phyloP scores from a whole-genome alignment of 2,888 invertebrate genomes.

The Hirtodrosophila cameraria region DNA sequence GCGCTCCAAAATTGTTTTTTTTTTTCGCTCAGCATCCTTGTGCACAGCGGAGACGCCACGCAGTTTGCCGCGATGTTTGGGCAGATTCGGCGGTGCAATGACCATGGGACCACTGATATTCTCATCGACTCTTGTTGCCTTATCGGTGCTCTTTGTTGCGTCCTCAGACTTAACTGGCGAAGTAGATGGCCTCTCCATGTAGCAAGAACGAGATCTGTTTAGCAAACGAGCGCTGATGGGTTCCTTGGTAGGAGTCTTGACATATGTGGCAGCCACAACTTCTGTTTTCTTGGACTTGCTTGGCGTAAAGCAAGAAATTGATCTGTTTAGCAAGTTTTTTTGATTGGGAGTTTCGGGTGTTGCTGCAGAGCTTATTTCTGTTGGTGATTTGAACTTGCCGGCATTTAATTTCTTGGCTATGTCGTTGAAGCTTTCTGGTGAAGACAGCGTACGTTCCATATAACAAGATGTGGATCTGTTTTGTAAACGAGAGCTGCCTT shows the following conservation, averaged over 20 bases:
- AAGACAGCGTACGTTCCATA: not conserved
- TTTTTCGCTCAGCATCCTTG: slow-evolving; percentile 6
- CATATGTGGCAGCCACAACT: not conserved
- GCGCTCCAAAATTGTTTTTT: slow-evolving; percentile 24
- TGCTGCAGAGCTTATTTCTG: not conserved
- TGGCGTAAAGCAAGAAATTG: too few relatives aligned
- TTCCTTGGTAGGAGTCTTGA: not conserved
- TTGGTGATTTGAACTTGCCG: too few relatives aligned
- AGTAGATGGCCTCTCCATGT: slow-evolving; percentile 12
- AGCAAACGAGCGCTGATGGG: not conserved
- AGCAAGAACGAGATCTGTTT: slow-evolving; percentile 32
- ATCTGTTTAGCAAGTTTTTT: too few relatives aligned
- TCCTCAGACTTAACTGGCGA: not conserved
- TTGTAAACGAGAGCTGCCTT: slow-evolving; percentile 11
- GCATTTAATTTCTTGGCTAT: not conserved
- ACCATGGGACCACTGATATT: slow-evolving; percentile 55
- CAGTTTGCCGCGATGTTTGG: slow-evolving; percentile 73
- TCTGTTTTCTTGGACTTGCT: not conserved
- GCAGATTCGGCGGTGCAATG: slow-evolving; percentile 76
- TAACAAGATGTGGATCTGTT: slow-evolving; percentile 29
- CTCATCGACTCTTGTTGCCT: not conserved
- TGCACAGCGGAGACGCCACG: slow-evolving; percentile 66
- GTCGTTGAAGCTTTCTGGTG: not conserved
- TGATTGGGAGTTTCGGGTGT: too few relatives aligned
- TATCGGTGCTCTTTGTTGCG: not conserved